Evolutionary conservation across 1,140 invertebrate genomes (phyloP).

Genomic region (Drosophila takahashii): DNA sequence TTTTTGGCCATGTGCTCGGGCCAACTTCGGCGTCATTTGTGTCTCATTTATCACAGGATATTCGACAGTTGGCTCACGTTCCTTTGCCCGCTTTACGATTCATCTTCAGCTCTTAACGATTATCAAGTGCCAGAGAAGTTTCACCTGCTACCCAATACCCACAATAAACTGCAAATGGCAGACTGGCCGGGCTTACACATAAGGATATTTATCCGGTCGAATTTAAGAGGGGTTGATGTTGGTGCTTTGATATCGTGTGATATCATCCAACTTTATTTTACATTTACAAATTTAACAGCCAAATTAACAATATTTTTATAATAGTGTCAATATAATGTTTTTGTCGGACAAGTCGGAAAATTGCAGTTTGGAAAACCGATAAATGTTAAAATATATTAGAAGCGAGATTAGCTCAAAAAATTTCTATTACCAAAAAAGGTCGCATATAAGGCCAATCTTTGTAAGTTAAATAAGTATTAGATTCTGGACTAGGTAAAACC

Average conservation of each 20-base stretch:
- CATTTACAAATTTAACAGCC: not conserved
- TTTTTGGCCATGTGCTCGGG: slow-evolving; percentile 21
- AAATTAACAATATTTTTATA: no score
- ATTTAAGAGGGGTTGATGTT: not conserved
- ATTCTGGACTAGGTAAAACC: no score
- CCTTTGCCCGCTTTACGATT: slow-evolving; percentile 38
- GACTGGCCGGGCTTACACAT: slow-evolving; percentile 13
- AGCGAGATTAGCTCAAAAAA: no score
- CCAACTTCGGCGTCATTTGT: slow-evolving; percentile 43
- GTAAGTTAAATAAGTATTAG: no score
- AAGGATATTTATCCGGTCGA: not conserved
- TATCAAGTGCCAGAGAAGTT: slow-evolving; percentile 25
- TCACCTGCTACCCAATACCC: slow-evolving; percentile 9
- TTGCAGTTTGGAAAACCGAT: no score
- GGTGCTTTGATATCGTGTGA: not conserved
- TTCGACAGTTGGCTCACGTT: slow-evolving; percentile 58
- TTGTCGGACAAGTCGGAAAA: no score
- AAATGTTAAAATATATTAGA: no score
- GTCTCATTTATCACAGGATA: slow-evolving; percentile 69
- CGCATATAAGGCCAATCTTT: no score
- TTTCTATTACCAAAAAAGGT: no score
- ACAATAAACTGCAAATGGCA: slow-evolving; percentile 22
- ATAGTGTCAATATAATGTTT: no score
- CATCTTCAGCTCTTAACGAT: slow-evolving; percentile 47
- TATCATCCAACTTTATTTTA: not conserved